These are phyloP conservation scores for Chrosomus eos DNA, from an alignment of 2,797 vertebrate species.

Conservation along the genomic window DNA sequence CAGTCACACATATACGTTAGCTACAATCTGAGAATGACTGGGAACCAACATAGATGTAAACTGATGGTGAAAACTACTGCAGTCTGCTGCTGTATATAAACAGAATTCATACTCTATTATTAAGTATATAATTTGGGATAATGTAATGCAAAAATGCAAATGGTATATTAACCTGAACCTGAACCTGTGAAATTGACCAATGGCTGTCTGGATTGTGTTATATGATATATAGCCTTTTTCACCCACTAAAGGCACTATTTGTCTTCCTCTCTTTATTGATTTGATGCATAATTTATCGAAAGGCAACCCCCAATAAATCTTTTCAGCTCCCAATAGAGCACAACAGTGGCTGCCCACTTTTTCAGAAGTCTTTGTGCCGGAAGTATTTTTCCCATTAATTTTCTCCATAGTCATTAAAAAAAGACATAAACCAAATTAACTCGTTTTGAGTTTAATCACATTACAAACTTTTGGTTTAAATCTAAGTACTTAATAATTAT, in stretches of 20 bases:
- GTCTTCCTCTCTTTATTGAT: slow-evolving; percentile 69
- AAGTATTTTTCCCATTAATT: not conserved
- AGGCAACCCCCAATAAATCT: slow-evolving; percentile 44
- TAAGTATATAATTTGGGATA: not conserved
- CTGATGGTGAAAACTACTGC: not conserved
- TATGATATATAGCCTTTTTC: slow-evolving; percentile 18
- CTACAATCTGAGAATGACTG: not conserved
- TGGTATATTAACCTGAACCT: slow-evolving; percentile 17
- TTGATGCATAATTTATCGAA: slow-evolving; percentile 71
- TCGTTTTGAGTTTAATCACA: not conserved
- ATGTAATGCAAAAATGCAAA: not conserved
- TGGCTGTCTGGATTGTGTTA: slow-evolving; percentile 27
- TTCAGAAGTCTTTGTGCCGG: not conserved
- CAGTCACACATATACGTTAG: slow-evolving; percentile 5
- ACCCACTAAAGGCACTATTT: slow-evolving; percentile 35
- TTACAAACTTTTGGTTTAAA: not conserved
- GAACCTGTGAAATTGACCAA: slow-evolving; percentile 32
- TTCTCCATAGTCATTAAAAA: not conserved
- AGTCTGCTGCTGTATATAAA: not conserved
- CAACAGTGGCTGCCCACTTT: not conserved
- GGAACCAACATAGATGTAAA: not conserved
- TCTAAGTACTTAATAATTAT: not conserved
- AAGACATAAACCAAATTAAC: not conserved
- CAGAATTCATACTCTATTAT: not conserved
- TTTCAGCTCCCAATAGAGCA: slow-evolving; percentile 13